Evolutionary conservation across 2,888 invertebrate species (phyloP).

Genomic region (Girardia tigrina): DNA sequence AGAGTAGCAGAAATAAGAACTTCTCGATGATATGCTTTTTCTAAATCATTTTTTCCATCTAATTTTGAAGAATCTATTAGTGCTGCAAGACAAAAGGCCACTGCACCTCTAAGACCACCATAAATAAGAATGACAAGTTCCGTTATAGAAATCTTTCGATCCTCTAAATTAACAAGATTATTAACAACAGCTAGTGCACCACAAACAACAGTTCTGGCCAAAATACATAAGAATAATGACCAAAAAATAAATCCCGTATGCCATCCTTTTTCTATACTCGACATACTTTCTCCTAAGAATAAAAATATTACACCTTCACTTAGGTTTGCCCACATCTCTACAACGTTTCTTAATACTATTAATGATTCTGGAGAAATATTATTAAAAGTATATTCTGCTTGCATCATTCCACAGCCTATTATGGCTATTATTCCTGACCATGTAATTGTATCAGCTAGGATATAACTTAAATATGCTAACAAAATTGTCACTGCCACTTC

Average conservation of each 20-base stretch:
- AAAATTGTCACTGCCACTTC: conserved; percentile 54
- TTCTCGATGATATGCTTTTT: conserved; percentile 21
- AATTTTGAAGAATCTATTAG: conserved; percentile 45
- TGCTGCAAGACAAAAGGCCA: conserved; percentile 55
- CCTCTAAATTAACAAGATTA: conserved; percentile 24
- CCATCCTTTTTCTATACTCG: conserved; percentile 51
- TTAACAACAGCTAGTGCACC: conserved; percentile 8
- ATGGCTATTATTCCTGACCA: conserved; percentile 56
- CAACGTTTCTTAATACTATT: conserved; percentile 54
- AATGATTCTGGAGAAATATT: conserved; percentile 55
- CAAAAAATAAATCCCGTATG: conserved; percentile 52
- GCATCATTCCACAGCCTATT: conserved; percentile 54
- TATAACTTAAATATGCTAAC: conserved; percentile 54
- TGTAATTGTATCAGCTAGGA: conserved; percentile 54
- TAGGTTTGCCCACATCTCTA: conserved; percentile 53
- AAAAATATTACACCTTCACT: conserved; percentile 55
- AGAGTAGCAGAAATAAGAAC: conserved; percentile 78
- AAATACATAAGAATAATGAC: conserved; percentile 51
- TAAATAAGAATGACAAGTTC: conserved; percentile 48
- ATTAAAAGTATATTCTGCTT: conserved; percentile 54
- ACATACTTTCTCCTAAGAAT: conserved; percentile 54
- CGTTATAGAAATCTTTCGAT: conserved; percentile 33
- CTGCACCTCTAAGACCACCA: conserved; percentile 55
- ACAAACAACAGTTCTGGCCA: conserved; percentile 47
- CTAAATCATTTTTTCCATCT: conserved; percentile 38